Evolutionary conservation across 2,113 vertebrate species (phyloP).

Genomic region (Carassius auratus): DNA sequence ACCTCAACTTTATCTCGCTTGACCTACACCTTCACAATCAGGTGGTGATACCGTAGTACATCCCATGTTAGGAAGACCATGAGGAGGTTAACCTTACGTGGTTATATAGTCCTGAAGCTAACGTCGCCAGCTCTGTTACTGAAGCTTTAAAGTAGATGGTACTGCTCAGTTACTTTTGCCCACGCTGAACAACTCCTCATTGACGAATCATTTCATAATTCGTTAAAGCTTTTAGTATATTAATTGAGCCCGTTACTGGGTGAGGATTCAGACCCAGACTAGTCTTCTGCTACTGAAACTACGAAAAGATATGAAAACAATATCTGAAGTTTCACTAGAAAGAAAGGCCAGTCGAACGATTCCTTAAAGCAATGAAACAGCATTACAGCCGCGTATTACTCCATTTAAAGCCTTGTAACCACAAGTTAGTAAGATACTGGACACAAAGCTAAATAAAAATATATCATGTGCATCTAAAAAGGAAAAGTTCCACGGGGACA

Average conservation of each 20-base stretch:
- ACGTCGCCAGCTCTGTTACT: conserved; percentile 27
- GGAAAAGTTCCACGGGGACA: conserved; percentile 65
- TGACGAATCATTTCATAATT: conserved; percentile 58
- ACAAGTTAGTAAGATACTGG: conserved; percentile 72
- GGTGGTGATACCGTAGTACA: conserved; percentile 42
- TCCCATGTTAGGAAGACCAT: conserved; percentile 53
- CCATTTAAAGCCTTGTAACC: conserved; percentile 83
- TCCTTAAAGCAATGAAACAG: conserved; percentile 80
- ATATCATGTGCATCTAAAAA: conserved; percentile 74
- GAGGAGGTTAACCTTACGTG: conserved; percentile 41
- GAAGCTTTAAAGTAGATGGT: conserved; percentile 28
- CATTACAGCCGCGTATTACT: conserved; percentile 78
- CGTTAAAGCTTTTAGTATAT: conserved; percentile 72
- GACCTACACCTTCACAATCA: conserved; percentile 36
- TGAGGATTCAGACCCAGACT: conserved; percentile 57
- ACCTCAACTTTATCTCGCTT: conserved; percentile 18
- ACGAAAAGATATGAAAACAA: conserved; percentile 40
- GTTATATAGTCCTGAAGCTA: conserved; percentile 10
- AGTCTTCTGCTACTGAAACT: conserved; percentile 25
- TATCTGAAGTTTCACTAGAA: conserved; percentile 70
- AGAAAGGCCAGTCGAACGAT: conserved; percentile 66
- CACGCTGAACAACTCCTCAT: conserved; percentile 29
- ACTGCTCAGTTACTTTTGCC: conserved; percentile 26
- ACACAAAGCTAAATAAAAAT: conserved; percentile 73
- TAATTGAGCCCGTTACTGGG: conserved; percentile 66